Evolutionary conservation across 2,888 invertebrate species (phyloP).

Genomic region (Tachina grossa): DNA sequence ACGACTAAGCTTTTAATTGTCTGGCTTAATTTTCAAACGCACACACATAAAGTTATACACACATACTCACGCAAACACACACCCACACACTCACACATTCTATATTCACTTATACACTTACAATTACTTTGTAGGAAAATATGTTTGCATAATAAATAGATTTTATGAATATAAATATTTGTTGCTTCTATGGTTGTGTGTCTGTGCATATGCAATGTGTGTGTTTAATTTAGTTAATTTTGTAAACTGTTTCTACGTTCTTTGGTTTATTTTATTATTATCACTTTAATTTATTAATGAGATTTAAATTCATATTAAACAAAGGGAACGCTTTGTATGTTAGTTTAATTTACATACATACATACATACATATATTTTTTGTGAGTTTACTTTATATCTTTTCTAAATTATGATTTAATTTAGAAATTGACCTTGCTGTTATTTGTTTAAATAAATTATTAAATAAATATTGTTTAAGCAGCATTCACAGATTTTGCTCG

Average conservation of each 20-base stretch:
- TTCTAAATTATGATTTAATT: conserved; percentile 51
- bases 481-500: not conserved
- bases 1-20: conserved; percentile 69
- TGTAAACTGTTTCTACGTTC: conserved; percentile 63
- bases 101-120: not conserved
- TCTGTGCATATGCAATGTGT: conserved; percentile 2
- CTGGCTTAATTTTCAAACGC: conserved; percentile 39
- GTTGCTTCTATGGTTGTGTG: conserved; percentile 15
- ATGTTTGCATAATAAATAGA: conserved; percentile 57
- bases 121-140: conserved; percentile 25
- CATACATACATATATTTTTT: not conserved
- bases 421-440: conserved; percentile 52
- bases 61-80: not conserved
- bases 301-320: conserved; percentile 53
- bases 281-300: conserved; percentile 67
- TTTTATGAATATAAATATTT: conserved; percentile 50
- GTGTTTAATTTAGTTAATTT: conserved; percentile 55
- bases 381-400: not conserved
- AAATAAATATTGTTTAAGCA: not conserved
- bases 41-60: too few relatives aligned
- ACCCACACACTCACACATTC: not conserved
- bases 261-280: conserved; percentile 65
- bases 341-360: conserved; percentile 3
- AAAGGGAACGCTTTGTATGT: conserved; percentile 23
- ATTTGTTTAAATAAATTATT: conserved; percentile 13